Base-by-base conservation (phyloP, 2,113 vertebrate genomes). In the Pyxicephalus adspersus region DNA sequence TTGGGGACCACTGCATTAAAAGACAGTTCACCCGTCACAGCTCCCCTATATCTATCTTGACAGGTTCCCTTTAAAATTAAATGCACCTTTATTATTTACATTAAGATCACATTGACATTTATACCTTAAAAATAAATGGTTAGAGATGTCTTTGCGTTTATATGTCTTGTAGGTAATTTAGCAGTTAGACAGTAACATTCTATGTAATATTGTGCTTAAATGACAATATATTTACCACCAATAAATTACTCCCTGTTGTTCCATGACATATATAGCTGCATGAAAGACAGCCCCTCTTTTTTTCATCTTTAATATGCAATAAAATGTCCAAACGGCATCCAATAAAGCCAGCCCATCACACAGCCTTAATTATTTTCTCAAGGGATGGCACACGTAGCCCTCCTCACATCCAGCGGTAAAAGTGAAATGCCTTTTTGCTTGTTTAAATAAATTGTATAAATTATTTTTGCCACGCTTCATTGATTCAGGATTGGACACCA, bases 401-500 rank as follows among this genome's bases (percentile, higher is more conserved):
- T 57, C 68, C 16, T 72, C 58, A 38, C 57, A 80, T 63, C 38
- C 34, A 29, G 70, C 65, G 63, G 50, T 82, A 66, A 81, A 82
- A 75, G 50, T 74, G 31, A 82, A 45, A 74, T 66, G 70, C 80
- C 61, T 65, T 65, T 45, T 73, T 75, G 71, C 80, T 82, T 82
- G 80, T 82, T 75, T 81, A 82, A 82, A 75, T 74, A 82, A 75
- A 82, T 75, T 82, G 80, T 82, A 82, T 74, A 73, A 82, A 82
- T 82, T 75, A 82, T 82, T 82, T 82, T 75, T 65, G 80, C 38
- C 31, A 60, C 26, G 80, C 80, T 82, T 82, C 80, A 82, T 82
- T 84, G 81, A 84, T 83, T 74, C 63, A 26, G 84, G 84, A 79
- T 18, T 77, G 85, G 79, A 80, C 76, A 76, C 76, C 87, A 16